phyloP scores from a whole-genome alignment of 2,113 vertebrate genomes.

The Uropsilus gracilis region DNA sequence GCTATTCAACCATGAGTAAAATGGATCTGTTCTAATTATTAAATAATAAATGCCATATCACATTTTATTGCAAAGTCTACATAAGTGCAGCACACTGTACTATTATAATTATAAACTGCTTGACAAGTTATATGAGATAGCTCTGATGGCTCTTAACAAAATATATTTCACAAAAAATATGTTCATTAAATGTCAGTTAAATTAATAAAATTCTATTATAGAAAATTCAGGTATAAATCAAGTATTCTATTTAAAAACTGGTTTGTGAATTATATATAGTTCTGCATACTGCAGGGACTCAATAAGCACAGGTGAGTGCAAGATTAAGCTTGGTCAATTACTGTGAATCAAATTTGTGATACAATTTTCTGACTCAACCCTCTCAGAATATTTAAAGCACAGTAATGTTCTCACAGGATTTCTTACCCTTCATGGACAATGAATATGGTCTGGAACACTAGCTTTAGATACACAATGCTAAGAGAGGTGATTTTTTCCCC shows the following conservation, averaged over 20 bases:
- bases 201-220: background rate
- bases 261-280: background rate
- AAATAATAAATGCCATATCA: background rate
- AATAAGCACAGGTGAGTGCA: background rate
- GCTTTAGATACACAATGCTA: background rate
- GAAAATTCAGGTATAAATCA: background rate
- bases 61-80: background rate
- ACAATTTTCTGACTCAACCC: background rate
- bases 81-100: background rate
- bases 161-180: background rate
- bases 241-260: background rate
- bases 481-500: background rate
- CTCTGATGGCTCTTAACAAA: background rate
- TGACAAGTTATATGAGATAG: background rate
- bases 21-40: background rate
- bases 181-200: background rate
- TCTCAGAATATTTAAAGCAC: background rate
- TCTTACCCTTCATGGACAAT: background rate
- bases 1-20: background rate
- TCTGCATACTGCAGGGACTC: background rate
- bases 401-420: background rate
- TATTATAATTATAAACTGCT: background rate
- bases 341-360: background rate
- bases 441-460: background rate
- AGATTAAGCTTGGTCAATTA: background rate